These are phyloP conservation scores for Colistium nudipinnis DNA, from an alignment of 2,113 vertebrate genomes.

Conservation along the genomic window DNA sequence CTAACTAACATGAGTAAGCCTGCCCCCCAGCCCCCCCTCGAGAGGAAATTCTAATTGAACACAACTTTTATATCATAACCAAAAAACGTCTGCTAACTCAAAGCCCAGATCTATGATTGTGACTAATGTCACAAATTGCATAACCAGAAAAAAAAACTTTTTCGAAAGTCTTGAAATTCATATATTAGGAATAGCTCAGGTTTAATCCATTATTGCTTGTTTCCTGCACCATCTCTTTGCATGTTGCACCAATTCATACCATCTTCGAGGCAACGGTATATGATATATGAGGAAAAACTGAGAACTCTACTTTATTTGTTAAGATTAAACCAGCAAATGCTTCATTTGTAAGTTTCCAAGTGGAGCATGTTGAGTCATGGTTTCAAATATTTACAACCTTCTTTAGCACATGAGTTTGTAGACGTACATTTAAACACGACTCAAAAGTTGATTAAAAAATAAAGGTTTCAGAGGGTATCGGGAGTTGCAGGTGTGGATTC, in stretches of 20 bases:
- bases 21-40: not conserved
- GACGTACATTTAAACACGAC: not conserved
- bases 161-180: not conserved
- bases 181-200: not conserved
- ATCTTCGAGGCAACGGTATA: conserved; percentile 27
- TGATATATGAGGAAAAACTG: conserved; percentile 13
- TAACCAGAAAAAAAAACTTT: not conserved
- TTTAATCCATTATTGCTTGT: not conserved
- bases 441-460: not conserved
- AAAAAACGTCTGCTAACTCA: not conserved
- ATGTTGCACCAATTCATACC: conserved; percentile 38
- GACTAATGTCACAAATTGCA: conserved; percentile 1
- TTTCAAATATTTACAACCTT: not conserved
- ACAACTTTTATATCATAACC: not conserved
- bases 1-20: not conserved
- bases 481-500: not conserved
- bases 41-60: not conserved
- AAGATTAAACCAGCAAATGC: too few species aligned
- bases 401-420: not conserved
- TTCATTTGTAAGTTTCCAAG: too few species aligned
- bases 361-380: too few species aligned
- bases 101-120: not conserved
- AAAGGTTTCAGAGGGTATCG: not conserved
- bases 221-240: conserved; percentile 32
- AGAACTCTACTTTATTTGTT: too few species aligned